phyloP scores from a whole-genome alignment of 2,797 vertebrate genomes.

The Buphagus erythrorhynchus region DNA sequence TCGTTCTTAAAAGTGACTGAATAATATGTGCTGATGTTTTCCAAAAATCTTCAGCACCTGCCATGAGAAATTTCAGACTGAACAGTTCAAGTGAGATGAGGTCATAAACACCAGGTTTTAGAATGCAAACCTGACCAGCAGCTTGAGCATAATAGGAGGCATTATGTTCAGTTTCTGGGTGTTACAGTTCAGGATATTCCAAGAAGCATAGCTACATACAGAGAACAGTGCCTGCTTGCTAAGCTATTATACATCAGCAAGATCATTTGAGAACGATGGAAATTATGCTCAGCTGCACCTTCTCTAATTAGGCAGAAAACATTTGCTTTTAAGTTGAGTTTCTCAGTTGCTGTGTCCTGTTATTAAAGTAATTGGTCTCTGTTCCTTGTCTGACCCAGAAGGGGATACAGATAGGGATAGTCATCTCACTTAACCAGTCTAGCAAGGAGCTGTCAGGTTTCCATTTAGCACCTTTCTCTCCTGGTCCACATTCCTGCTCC shows the following conservation, averaged over 20 bases:
- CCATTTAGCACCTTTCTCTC: background rate
- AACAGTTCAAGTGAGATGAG: background rate
- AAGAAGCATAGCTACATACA: background rate
- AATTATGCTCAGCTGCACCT: background rate
- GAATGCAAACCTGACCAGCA: background rate
- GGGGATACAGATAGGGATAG: background rate
- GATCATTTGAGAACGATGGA: background rate
- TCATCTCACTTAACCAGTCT: constrained; percentile 3
- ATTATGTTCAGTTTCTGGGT: background rate
- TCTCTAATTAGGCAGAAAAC: constrained; percentile 8
- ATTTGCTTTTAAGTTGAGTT: background rate
- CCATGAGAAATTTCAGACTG: background rate
- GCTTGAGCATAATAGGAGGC: background rate
- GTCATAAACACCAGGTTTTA: background rate
- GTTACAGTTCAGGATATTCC: background rate
- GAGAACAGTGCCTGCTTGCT: background rate
- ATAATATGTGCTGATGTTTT: background rate
- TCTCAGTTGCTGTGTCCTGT: background rate
- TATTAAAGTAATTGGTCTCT: background rate
- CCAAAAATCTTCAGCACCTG: background rate
- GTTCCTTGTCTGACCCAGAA: background rate
- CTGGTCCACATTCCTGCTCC: background rate
- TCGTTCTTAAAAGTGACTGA: background rate
- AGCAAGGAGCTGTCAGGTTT: background rate
- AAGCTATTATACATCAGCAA: background rate